Conservation (phyloP, 2,888 invertebrate genomes). For the Acronicta psi region DNA sequence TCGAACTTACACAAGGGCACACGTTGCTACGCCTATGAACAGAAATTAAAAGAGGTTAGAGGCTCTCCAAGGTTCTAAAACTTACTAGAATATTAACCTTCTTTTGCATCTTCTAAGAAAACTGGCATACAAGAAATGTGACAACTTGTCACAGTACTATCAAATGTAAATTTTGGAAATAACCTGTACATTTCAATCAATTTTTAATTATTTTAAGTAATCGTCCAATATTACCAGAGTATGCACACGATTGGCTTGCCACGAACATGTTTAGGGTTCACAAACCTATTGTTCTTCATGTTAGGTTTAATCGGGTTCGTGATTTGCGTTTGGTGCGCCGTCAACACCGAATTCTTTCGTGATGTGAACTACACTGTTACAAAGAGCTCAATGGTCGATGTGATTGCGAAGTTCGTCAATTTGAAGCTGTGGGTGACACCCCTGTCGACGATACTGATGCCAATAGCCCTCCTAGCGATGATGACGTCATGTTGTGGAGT, state of each 20-base stretch:
- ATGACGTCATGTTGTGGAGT: slow-evolving; percentile 82
- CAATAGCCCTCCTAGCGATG: slow-evolving; percentile 69
- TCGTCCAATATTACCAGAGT: slow-evolving; percentile 36
- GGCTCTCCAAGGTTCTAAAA: too few species aligned
- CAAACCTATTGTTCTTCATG: slow-evolving; percentile 76
- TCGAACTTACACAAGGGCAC: too few species aligned
- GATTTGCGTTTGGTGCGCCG: slow-evolving; percentile 78
- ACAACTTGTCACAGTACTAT: slow-evolving; percentile 22
- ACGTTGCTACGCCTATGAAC: too few species aligned
- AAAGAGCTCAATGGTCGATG: slow-evolving; percentile 69
- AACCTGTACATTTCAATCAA: slow-evolving; percentile 28
- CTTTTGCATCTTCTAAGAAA: neutral
- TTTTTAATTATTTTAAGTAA: slow-evolving; percentile 14
- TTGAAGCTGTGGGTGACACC: slow-evolving; percentile 77
- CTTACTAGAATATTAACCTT: neutral
- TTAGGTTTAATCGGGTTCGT: slow-evolving; percentile 66
- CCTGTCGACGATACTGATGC: slow-evolving; percentile 73
- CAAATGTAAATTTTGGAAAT: slow-evolving; percentile 43
- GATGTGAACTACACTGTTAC: slow-evolving; percentile 82
- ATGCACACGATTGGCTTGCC: slow-evolving; percentile 81
- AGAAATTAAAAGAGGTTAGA: neutral
- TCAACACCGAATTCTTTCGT: slow-evolving; percentile 78
- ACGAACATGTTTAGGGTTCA: slow-evolving; percentile 81
- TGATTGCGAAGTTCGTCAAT: slow-evolving; percentile 75
- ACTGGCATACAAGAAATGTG: slow-evolving; percentile 25